Conservation (phyloP, 1,140 invertebrate genomes). For the Ceratosolen fusciceps region DNA sequence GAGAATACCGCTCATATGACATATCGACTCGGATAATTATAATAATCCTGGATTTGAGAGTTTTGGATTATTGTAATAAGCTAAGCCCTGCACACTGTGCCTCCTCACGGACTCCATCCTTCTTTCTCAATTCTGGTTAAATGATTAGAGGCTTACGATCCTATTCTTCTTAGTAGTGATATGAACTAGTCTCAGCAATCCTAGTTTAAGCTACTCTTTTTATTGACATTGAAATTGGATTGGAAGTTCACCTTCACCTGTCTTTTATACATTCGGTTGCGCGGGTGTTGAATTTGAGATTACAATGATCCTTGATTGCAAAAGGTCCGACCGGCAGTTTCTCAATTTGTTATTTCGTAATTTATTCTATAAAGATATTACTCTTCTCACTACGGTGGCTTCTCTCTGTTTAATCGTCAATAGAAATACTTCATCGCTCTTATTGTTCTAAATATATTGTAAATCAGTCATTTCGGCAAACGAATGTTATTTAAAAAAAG, state of each 20-base stretch:
- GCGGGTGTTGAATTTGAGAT: background rate
- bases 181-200: background rate
- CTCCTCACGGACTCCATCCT: too few relatives aligned
- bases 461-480: too few relatives aligned
- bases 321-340: background rate
- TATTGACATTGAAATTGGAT: background rate
- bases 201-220: background rate
- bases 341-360: background rate
- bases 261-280: background rate
- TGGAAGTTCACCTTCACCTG: background rate
- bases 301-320: too few relatives aligned
- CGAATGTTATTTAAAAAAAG: too few relatives aligned
- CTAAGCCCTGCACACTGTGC: background rate
- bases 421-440: too few relatives aligned
- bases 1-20: slow-evolving; percentile 47
- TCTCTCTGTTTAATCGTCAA: too few relatives aligned
- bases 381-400: background rate
- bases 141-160: background rate
- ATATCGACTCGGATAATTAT: slow-evolving; percentile 48
- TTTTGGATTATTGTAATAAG: slow-evolving; percentile 57
- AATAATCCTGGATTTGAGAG: slow-evolving; percentile 54
- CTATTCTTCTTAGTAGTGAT: background rate
- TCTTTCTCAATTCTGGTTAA: background rate
- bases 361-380: background rate
- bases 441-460: too few relatives aligned